Base-by-base conservation (phyloP, 2,888 invertebrate genomes). In the Dasysyrphus albostriatus region DNA sequence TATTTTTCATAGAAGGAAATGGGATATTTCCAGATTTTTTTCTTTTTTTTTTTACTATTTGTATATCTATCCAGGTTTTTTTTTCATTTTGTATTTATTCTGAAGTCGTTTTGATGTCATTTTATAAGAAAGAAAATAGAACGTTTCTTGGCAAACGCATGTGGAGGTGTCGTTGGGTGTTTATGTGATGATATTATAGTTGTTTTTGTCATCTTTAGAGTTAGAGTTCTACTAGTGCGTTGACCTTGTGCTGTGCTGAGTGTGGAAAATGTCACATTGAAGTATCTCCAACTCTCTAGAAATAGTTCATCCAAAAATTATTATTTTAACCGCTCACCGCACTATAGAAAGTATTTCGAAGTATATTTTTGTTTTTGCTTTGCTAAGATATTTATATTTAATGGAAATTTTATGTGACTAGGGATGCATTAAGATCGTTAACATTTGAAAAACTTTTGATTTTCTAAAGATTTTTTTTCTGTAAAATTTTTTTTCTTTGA, bases 71-170 rank as follows among this genome's bases (percentile, higher is more conserved):
- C n/a, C 19, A 47, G 63, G 63, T 63, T 63, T 44, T 34, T 34
- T 76, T 72, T 67, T 24, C 24, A 24, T 34, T 82, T 77, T 34
- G 12, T 19, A 49, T 37, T 39, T 54, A 44, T 54, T 69, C 74
- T 74, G 42, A 74, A 80, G 72, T 78, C 81, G 81, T 77, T 81
- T 77, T 54, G 77, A 81, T 85, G 81, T 85, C 85, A 76, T 67
- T 44, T 44, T 39, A n/a, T n/a, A 44, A 14, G 29, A 19, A 19
- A 12, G 8, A 61, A 34, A 65, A 16, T 10, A 39, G 24, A 16
- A 58, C n/a, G 58, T 69, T 76, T 72, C 51, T 42, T 61, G 67
- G 51, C 34, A n/a, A 74, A 80, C 84, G 75, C 75, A 80, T 80
- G 72, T 76, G 81, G 73, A 77, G 85, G 70, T 75, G 84, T 70